These are phyloP conservation scores for Amphiprion clarkii DNA, from an alignment of 2,797 vertebrate species.

Conservation along the genomic window DNA sequence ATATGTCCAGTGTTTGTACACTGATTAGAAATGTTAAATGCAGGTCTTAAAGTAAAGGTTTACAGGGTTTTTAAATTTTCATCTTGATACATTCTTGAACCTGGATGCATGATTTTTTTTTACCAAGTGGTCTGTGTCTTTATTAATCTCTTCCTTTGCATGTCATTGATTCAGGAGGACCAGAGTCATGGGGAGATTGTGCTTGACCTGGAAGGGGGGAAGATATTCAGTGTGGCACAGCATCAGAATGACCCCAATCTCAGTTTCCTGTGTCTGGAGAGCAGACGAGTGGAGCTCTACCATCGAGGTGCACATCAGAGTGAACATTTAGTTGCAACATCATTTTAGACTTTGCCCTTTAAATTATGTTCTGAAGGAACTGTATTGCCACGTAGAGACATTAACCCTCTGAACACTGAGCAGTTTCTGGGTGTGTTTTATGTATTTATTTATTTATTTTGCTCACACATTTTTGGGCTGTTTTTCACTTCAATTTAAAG, in stretches of 20 bases:
- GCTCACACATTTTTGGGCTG: no score
- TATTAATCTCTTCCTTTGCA: not conserved
- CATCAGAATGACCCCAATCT: slow-evolving; percentile 91
- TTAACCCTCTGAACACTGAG: not conserved
- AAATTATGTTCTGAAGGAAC: not conserved
- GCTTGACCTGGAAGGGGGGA: slow-evolving; percentile 90
- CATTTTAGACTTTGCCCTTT: not conserved
- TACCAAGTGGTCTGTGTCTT: not conserved
- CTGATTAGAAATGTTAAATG: not conserved
- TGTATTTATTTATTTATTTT: not conserved
- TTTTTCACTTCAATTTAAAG: no score
- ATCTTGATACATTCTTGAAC: no score
- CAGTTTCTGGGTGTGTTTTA: not conserved
- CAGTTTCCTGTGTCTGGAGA: slow-evolving; percentile 91
- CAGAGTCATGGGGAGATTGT: slow-evolving; percentile 90
- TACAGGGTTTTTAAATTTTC: no score
- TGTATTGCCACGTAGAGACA: not conserved
- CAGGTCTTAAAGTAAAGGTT: no score
- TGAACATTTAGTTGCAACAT: not conserved
- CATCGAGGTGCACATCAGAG: slow-evolving; percentile 86
- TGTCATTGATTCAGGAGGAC: slow-evolving; percentile 80
- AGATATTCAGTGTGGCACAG: slow-evolving; percentile 92
- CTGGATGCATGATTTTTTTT: not conserved
- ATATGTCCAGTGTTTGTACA: no score
- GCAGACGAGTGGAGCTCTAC: slow-evolving; percentile 88